These are phyloP conservation scores for Prinia subflava DNA, from an alignment of 2,113 vertebrate genomes.

Conservation along the genomic window DNA sequence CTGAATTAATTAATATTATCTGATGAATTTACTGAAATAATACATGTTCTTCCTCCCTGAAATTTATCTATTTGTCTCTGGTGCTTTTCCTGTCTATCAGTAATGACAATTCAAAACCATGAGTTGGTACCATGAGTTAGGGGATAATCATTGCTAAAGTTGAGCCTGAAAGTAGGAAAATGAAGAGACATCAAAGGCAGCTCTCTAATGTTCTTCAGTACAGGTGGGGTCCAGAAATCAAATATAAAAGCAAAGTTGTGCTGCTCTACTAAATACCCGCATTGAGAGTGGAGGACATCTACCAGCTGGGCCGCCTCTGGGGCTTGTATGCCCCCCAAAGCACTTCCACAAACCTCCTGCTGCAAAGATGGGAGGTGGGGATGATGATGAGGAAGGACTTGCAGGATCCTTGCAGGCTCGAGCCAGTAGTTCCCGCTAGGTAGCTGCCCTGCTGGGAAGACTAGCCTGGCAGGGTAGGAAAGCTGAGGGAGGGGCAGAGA, in stretches of 20 bases:
- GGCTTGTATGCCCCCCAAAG: neutral
- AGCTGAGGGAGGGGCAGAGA: neutral
- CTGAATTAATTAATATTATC: neutral
- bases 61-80: neutral
- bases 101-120: accelerated
- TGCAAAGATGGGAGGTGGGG: neutral
- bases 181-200: neutral
- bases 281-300: neutral
- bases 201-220: neutral
- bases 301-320: neutral
- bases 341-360: neutral
- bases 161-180: neutral
- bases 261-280: neutral
- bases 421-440: neutral
- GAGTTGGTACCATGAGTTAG: neutral
- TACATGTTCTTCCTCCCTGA: neutral
- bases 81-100: neutral
- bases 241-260: neutral
- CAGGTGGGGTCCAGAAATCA: neutral
- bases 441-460: neutral
- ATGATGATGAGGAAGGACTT: neutral
- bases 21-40: neutral
- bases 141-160: neutral
- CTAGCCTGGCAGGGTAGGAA: neutral
- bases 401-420: neutral